phyloP scores from a whole-genome alignment of 2,113 vertebrate species.

The Sterrhoptilus dennistouni region DNA sequence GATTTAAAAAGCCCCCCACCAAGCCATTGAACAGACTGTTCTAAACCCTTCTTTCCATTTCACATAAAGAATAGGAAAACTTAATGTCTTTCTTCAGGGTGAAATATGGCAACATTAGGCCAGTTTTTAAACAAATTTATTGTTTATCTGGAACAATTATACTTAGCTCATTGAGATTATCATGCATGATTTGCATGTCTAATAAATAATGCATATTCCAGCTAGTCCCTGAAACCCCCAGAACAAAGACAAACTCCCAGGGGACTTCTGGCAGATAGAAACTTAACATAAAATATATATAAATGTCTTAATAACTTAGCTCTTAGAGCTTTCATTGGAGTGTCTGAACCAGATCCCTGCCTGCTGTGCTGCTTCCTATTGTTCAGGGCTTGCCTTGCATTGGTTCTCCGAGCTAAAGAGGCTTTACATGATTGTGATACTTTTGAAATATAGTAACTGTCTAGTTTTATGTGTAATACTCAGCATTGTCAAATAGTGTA shows the following conservation, averaged over 20 bases:
- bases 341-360: not conserved
- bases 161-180: not conserved
- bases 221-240: not conserved
- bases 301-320: not conserved
- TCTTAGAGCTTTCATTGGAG: not conserved
- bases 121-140: not conserved
- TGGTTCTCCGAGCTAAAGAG: not conserved
- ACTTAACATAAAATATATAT: not conserved
- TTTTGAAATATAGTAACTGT: not conserved
- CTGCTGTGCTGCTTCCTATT: not conserved
- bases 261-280: not conserved
- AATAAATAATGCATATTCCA: constrained; percentile 28
- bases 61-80: not conserved
- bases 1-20: not conserved
- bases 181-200: not conserved
- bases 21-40: not conserved
- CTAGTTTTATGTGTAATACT: not conserved
- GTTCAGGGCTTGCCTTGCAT: not conserved
- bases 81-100: not conserved
- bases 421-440: not conserved
- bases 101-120: not conserved
- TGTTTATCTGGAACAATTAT: not conserved
- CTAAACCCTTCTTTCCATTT: not conserved
- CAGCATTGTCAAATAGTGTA: not conserved
- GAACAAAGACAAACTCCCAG: not conserved